Percentiles rank a stretch among this genome's conserved stretches.
Conservation (phyloP, 1,140 invertebrate genomes). For the Pararge aegeria region DNA sequence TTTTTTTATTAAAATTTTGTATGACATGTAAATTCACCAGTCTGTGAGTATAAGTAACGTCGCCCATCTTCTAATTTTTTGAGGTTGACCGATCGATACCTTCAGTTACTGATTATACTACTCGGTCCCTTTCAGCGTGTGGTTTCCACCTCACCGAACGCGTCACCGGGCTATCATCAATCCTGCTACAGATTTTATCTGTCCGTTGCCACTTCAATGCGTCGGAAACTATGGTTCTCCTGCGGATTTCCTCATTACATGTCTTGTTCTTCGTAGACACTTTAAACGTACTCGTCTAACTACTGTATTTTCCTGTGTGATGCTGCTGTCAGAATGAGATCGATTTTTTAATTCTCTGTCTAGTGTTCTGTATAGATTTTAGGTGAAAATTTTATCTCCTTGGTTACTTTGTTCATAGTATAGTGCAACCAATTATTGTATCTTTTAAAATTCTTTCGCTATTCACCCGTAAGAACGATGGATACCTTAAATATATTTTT, state of each 20-base stretch:
- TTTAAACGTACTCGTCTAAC: not conserved
- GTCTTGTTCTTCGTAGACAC: not conserved
- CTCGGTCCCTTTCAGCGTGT: not conserved
- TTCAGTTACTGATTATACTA: not conserved
- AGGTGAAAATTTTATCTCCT: too few species aligned
- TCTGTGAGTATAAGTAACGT: too few species aligned
- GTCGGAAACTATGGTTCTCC: not conserved
- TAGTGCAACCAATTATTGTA: too few species aligned
- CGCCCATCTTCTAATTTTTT: not conserved
- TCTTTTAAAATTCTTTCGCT: too few species aligned
- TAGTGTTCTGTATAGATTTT: too few species aligned
- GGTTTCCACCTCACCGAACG: not conserved
- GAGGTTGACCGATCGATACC: not conserved
- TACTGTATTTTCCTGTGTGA: not conserved
- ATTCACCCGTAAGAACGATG: too few species aligned
- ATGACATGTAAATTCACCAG: too few species aligned
- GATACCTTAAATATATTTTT: too few species aligned
- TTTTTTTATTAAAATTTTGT: too few species aligned
- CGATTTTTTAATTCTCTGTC: too few species aligned
- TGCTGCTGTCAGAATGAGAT: too few species aligned
- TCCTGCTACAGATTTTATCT: not conserved
- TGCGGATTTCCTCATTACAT: constrained; percentile 2
- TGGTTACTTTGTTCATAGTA: too few species aligned
- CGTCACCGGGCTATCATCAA: not conserved
- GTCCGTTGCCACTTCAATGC: not conserved